Evolutionary conservation across 2,797 vertebrate genomes (phyloP).

Genomic region (Chaetodon trifasciatus): DNA sequence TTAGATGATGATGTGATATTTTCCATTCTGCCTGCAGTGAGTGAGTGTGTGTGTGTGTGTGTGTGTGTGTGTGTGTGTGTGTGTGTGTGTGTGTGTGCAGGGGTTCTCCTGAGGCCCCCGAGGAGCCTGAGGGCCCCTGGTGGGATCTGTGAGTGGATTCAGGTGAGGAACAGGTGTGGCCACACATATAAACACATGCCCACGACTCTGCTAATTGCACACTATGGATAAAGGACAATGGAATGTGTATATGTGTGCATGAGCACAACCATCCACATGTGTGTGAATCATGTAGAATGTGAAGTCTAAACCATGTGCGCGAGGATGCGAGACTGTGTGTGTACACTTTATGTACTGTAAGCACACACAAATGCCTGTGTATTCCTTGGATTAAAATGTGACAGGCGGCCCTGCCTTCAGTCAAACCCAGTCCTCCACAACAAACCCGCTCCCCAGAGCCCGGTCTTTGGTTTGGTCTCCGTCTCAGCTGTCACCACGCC

Average conservation of each 20-base stretch:
- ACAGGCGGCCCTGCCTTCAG: conserved; percentile 62
- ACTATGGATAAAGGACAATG: conserved; percentile 10
- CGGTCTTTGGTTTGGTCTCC: conserved; percentile 56
- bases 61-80: conserved; percentile 4
- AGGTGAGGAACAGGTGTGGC: conserved; percentile 75
- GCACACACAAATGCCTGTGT: conserved; percentile 32
- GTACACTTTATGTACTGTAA: conserved; percentile 26
- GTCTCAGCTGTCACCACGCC: conserved; percentile 71
- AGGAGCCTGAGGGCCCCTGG: conserved; percentile 72
- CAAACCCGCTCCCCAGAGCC: conserved; percentile 58
- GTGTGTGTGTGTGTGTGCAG: not conserved
- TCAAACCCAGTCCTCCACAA: conserved; percentile 59
- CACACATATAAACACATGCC: conserved; percentile 28
- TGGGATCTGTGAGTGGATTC: conserved; percentile 53
- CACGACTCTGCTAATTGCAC: conserved; percentile 25
- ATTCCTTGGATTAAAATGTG: conserved; percentile 68
- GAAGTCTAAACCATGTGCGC: conserved; percentile 10
- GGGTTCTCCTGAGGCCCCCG: conserved; percentile 73
- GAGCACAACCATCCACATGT: not conserved
- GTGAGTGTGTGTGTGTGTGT: conserved; percentile 26
- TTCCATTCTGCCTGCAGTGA: conserved; percentile 63
- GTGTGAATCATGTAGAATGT: not conserved
- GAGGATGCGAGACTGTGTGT: conserved; percentile 10
- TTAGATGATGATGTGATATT: conserved; percentile 77
- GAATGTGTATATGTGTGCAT: not conserved